phyloP scores from a whole-genome alignment of 2,888 invertebrate genomes.

The Atethmia centrago region DNA sequence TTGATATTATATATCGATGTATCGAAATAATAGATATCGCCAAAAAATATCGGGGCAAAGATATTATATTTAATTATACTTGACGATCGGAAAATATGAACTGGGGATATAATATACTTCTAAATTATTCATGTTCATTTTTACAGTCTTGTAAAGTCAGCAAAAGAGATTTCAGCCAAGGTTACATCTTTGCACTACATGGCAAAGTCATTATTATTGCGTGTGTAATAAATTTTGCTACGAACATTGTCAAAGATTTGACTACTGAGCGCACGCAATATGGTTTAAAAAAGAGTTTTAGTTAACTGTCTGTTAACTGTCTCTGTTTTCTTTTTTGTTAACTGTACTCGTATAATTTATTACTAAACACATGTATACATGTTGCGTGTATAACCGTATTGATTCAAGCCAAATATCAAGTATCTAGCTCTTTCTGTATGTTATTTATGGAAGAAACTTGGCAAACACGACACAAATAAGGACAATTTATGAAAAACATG shows the following conservation, averaged over 20 bases:
- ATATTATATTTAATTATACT: too few species aligned
- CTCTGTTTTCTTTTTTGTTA: conserved; percentile 9
- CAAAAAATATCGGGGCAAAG: too few species aligned
- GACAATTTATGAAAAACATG: conserved; percentile 49
- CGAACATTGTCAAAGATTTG: neutral
- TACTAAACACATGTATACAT: conserved; percentile 41
- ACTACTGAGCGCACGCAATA: conserved; percentile 20
- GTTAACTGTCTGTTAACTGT: neutral
- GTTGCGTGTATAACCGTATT: conserved; percentile 55
- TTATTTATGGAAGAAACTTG: conserved; percentile 55
- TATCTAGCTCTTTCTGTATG: conserved; percentile 41
- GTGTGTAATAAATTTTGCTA: conserved; percentile 3
- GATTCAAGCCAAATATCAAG: conserved; percentile 52
- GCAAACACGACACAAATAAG: conserved; percentile 55
- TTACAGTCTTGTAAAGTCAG: neutral
- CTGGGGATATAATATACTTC: neutral
- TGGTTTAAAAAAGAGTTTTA: conserved; percentile 8
- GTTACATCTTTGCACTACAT: neutral
- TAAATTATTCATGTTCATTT: neutral
- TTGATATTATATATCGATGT: too few species aligned
- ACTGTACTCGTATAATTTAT: conserved; percentile 43
- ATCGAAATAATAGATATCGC: too few species aligned
- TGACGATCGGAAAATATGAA: conserved; percentile 37
- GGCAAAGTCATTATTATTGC: conserved; percentile 3
- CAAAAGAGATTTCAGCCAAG: neutral